Base-by-base conservation (phyloP, 2,797 vertebrate species). In the Peromyscus nudipes region DNA sequence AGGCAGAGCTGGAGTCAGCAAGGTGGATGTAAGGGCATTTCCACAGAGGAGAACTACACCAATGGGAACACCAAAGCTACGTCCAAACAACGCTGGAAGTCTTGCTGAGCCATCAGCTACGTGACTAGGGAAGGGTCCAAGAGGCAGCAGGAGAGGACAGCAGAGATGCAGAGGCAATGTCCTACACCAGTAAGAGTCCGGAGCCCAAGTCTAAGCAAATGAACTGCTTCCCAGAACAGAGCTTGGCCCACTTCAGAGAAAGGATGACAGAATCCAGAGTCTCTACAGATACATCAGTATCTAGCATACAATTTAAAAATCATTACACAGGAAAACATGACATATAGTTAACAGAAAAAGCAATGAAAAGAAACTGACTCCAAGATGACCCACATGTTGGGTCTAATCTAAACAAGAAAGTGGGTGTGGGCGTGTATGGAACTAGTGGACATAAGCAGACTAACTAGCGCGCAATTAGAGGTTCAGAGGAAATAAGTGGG, bases 341-440 rank as follows among this genome's bases (percentile, higher is more conserved):
- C 25, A 95, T 12, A 81, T 0, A 83, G n/a, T 85, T 9, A 95
- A 93, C n/a, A 93, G 65, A 93, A 91, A 95, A 91, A 89, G 27
- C 5, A 93, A 29, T 55, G 43, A 94, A 77, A n/a, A 96, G 73
- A 96, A 77, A 77, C 0, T 14, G 12, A 80, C n/a, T 71, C 17
- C 55, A 92, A 21, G 46, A 91, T n/a, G 16, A 57, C 64, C 60
- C n/a, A 90, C 25, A 75, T 85, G 27, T 31, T 93, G 34, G 57
- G n/a, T 29, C 60, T 85, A 93, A 81, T 31, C 29, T 43, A n/a
- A n/a, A 91, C 40, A 3, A 64, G 37, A 16, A 40, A 40, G 46
- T 34, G 31, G 23, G 60, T 31, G 27, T 37, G 57, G 64, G 34
- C 46, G 5, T 86, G 46, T 37, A 52, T 84, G 71, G 75, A 40